A percentile compares a stretch with the other conserved stretches of the same genome.
Conservation (phyloP, 2,797 vertebrate genomes). For the Tarsius wallacei region DNA sequence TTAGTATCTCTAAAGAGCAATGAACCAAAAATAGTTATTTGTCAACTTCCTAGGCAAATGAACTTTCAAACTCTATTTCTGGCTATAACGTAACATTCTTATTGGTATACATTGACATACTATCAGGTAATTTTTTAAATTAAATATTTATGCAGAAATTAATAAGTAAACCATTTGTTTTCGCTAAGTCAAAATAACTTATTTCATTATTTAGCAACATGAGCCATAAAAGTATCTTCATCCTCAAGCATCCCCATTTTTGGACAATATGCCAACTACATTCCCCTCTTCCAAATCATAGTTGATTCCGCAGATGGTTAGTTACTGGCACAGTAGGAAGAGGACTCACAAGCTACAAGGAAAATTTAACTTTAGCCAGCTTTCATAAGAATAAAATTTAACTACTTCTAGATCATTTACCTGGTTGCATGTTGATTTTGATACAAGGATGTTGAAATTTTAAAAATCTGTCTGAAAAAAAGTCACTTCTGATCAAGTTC, state of each 20-base stretch:
- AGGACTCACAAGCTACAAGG: not conserved
- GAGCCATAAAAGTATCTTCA: constrained; percentile 26
- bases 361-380: not conserved
- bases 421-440: not conserved
- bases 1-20: not conserved
- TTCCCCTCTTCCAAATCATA: not conserved
- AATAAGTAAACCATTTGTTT: not conserved
- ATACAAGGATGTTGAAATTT: not conserved
- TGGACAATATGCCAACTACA: not conserved
- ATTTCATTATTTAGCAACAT: not conserved
- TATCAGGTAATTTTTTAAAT: not conserved
- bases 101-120: not conserved
- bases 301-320: not conserved
- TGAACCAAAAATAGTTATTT: constrained; percentile 26
- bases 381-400: not conserved
- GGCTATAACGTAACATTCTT: not conserved
- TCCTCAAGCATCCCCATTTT: not conserved
- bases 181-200: not conserved
- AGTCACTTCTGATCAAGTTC: not conserved
- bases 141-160: constrained; percentile 14
- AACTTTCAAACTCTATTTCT: not conserved
- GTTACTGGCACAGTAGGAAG: not conserved
- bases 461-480: not conserved
- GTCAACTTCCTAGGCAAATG: not conserved
- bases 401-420: not conserved